Conservation (phyloP, 1,140 invertebrate species). For the Pygmarrhopalites habei region DNA sequence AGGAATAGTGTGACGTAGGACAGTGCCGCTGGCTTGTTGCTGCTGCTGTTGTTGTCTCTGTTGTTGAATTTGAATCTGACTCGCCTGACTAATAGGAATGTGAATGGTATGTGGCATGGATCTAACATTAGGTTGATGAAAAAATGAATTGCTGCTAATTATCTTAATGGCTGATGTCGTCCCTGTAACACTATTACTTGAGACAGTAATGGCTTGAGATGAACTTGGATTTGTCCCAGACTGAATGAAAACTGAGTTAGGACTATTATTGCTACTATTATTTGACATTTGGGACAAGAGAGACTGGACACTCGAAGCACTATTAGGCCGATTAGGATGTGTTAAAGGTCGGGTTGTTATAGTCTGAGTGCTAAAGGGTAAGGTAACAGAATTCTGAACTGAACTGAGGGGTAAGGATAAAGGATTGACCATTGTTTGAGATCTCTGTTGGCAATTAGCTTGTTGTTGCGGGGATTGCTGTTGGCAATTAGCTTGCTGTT, state of each 20-base stretch:
- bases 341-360: not conserved
- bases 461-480: constrained; percentile 13
- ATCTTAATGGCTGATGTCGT: constrained; percentile 1
- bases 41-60: constrained; percentile 17
- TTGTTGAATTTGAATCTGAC: constrained; percentile 8
- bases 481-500: constrained; percentile 42
- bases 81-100: too few species aligned
- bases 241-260: not conserved
- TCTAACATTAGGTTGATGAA: not conserved
- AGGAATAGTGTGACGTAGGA: too few species aligned
- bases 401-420: not conserved
- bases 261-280: not conserved
- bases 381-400: not conserved
- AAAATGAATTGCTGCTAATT: constrained; percentile 9
- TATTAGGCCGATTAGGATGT: constrained; percentile 27
- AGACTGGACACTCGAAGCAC: constrained; percentile 21
- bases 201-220: not conserved
- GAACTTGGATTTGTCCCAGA: not conserved
- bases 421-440: constrained; percentile 18
- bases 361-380: not conserved
- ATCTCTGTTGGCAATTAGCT: constrained; percentile 23
- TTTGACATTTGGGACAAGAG: not conserved
- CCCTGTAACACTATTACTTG: not conserved
- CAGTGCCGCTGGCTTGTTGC: not conserved
- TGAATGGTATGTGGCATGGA: not conserved